Evolutionary conservation across 2,888 invertebrate genomes (phyloP).

Genomic region (Acronicta alni): DNA sequence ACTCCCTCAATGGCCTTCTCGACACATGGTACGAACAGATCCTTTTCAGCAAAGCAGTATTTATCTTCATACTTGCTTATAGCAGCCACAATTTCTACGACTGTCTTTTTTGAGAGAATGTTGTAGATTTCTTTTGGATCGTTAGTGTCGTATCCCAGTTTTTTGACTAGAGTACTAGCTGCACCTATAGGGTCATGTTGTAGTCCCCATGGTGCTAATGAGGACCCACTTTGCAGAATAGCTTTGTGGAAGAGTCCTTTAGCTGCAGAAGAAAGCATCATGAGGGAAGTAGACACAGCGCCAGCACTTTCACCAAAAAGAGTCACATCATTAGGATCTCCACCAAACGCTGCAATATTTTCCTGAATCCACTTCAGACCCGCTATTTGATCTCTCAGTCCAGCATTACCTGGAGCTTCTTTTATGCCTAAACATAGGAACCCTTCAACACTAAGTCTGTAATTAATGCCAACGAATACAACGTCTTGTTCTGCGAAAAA

Average conservation of each 20-base stretch:
- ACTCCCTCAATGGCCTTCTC: slow-evolving; percentile 78
- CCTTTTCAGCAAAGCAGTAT: slow-evolving; percentile 74
- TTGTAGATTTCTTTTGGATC: slow-evolving; percentile 77
- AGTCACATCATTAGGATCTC: slow-evolving; percentile 79
- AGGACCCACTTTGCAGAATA: slow-evolving; percentile 81
- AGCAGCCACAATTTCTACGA: slow-evolving; percentile 71
- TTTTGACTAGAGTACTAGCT: slow-evolving; percentile 74
- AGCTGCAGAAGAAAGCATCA: slow-evolving; percentile 76
- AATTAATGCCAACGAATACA: slow-evolving; percentile 90
- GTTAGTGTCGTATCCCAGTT: slow-evolving; percentile 77
- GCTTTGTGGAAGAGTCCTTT: slow-evolving; percentile 80
- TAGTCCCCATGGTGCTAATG: slow-evolving; percentile 79
- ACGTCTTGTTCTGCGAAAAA: slow-evolving; percentile 89
- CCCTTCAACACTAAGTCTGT: slow-evolving; percentile 89
- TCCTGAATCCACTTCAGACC: slow-evolving; percentile 80
- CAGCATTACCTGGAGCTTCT: slow-evolving; percentile 91
- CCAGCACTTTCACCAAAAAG: slow-evolving; percentile 86
- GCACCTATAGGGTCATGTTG: slow-evolving; percentile 78
- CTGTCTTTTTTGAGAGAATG: slow-evolving; percentile 72
- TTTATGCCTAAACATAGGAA: slow-evolving; percentile 90
- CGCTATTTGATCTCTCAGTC: slow-evolving; percentile 87
- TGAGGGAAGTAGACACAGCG: slow-evolving; percentile 78
- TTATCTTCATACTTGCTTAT: slow-evolving; percentile 75
- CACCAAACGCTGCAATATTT: slow-evolving; percentile 80
- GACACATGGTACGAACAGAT: slow-evolving; percentile 79